Percentiles rank a stretch among this genome's conserved stretches.
These are phyloP conservation scores for Marcusenius ussheri DNA, from an alignment of 2,113 vertebrate species.

Conservation along the genomic window DNA sequence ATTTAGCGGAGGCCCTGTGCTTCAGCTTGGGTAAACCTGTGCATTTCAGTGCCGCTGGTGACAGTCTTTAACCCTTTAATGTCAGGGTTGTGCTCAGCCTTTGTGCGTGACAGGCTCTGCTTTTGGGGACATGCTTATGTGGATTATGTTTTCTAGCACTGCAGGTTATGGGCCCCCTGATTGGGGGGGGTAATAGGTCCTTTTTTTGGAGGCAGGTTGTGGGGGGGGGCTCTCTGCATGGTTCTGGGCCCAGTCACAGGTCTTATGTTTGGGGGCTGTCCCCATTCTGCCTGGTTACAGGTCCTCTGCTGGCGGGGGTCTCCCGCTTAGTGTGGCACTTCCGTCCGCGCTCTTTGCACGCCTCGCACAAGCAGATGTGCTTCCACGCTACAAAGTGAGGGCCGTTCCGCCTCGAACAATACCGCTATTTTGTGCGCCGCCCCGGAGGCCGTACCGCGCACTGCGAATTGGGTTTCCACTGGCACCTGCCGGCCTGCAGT, in stretches of 20 bases:
- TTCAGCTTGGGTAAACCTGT: too few species aligned
- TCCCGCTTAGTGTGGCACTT: neutral
- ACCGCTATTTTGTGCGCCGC: slow-evolving; percentile 5
- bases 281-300: neutral
- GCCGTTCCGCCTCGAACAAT: slow-evolving; percentile 6
- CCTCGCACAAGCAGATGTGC: slow-evolving; percentile 21
- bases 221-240: neutral
- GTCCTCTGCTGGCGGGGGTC: neutral
- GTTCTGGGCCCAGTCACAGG: neutral
- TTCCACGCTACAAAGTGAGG: slow-evolving; percentile 4
- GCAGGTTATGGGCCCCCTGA: neutral
- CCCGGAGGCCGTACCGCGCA: neutral
- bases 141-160: neutral
- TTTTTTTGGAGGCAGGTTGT: neutral
- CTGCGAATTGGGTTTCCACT: slow-evolving; percentile 19
- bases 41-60: neutral
- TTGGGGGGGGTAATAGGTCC: neutral
- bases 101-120: neutral
- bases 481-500: slow-evolving; percentile 14
- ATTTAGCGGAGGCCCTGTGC: neutral
- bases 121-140: neutral
- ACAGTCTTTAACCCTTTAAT: neutral
- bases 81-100: neutral
- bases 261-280: neutral
- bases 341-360: neutral